Evolutionary conservation across 1,140 invertebrate species (phyloP).

Genomic region (Hycleus cichorii): DNA sequence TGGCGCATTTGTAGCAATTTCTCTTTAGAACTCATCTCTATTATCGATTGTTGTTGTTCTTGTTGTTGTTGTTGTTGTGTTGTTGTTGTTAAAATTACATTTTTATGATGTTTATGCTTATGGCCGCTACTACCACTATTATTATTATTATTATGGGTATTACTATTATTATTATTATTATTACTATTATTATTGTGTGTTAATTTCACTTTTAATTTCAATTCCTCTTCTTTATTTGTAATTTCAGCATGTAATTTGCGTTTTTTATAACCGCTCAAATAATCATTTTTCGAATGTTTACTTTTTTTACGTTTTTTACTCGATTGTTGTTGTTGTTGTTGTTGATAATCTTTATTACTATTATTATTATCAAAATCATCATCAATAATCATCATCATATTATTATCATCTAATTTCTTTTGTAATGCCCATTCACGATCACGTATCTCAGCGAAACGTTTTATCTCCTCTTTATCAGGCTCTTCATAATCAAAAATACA

Average conservation of each 20-base stretch:
- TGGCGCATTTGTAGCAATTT: slow-evolving; percentile 39
- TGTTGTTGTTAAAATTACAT: background rate
- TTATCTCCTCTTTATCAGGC: slow-evolving; percentile 38
- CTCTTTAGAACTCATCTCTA: slow-evolving; percentile 31
- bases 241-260: slow-evolving; percentile 38
- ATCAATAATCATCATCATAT: slow-evolving; percentile 6
- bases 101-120: slow-evolving; percentile 38
- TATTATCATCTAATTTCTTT: slow-evolving; percentile 33
- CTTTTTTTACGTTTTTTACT: slow-evolving; percentile 37
- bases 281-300: slow-evolving; percentile 37
- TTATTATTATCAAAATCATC: too few species aligned
- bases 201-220: slow-evolving; percentile 40
- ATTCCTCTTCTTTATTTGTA: slow-evolving; percentile 33
- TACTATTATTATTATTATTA: slow-evolving; percentile 32
- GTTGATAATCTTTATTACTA: too few species aligned
- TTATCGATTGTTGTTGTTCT: background rate
- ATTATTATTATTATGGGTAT: too few species aligned
- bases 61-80: background rate
- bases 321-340: slow-evolving; percentile 20
- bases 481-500: slow-evolving; percentile 38
- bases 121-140: slow-evolving; percentile 17
- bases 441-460: slow-evolving; percentile 37
- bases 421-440: slow-evolving; percentile 38
- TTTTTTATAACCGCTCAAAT: slow-evolving; percentile 27
- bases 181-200: slow-evolving; percentile 34